Percentiles rank a stretch among this genome's conserved stretches.
Conservation (phyloP, 2,797 vertebrate genomes). For the Malurus splendens region DNA sequence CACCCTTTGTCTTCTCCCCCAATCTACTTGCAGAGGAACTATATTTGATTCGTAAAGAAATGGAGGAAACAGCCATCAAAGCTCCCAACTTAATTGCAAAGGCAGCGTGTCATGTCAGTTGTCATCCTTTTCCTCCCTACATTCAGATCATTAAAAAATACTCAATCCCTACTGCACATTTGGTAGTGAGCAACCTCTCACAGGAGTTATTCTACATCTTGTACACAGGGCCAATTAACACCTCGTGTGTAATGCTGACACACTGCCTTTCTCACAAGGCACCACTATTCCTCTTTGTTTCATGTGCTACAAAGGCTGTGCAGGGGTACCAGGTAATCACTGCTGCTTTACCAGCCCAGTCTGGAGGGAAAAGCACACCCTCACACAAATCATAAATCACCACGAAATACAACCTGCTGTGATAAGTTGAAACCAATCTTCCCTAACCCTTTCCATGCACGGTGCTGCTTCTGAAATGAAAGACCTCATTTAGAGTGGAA, state of each 20-base stretch:
- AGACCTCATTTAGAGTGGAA: neutral
- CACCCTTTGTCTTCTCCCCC: fast-evolving
- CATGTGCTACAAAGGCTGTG: neutral
- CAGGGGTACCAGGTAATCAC: neutral
- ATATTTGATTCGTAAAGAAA: neutral
- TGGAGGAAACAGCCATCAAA: neutral
- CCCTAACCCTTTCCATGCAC: neutral
- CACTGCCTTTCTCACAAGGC: neutral
- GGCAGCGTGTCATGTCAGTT: neutral
- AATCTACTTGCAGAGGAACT: neutral
- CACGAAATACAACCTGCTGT: conserved; percentile 3
- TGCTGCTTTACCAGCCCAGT: neutral
- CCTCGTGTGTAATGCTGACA: neutral
- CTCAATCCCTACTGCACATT: neutral
- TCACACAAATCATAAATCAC: neutral
- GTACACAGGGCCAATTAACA: neutral
- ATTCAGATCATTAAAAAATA: neutral
- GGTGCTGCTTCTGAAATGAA: neutral
- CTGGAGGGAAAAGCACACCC: neutral
- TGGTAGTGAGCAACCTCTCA: neutral
- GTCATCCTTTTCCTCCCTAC: neutral
- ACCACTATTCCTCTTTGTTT: conserved; percentile 8
- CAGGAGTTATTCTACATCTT: neutral
- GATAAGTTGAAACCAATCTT: neutral
- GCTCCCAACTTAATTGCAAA: neutral